These are phyloP conservation scores for Cheilosia variabilis DNA, from an alignment of 2,888 invertebrate species.

Conservation along the genomic window DNA sequence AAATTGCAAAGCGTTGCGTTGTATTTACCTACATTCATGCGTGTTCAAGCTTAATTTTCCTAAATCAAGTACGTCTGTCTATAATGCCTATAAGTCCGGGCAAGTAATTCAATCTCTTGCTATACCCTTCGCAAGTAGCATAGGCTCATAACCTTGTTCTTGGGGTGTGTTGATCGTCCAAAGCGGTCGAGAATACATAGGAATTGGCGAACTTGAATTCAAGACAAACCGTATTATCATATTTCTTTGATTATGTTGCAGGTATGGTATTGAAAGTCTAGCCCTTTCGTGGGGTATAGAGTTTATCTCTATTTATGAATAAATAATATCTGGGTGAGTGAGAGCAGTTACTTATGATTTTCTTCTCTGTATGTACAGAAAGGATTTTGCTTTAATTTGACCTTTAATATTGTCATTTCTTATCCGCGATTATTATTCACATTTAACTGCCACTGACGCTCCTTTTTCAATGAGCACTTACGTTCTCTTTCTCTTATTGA, in stretches of 20 bases:
- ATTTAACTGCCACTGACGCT: not conserved
- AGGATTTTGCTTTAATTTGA: not conserved
- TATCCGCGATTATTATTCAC: no score
- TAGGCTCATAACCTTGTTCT: not conserved
- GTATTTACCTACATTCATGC: no score
- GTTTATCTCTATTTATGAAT: not conserved
- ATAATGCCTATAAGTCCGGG: no score
- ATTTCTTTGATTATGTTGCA: not conserved
- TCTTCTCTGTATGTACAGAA: no score
- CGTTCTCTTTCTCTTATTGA: not conserved
- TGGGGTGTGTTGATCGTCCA: constrained; percentile 12
- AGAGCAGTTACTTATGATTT: no score
- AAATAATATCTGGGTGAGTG: not conserved
- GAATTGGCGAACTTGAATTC: constrained; percentile 2
- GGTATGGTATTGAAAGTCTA: not conserved
- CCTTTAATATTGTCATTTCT: no score
- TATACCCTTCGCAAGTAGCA: not conserved
- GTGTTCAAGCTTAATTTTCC: not conserved
- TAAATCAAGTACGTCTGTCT: not conserved
- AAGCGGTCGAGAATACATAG: constrained; percentile 21
- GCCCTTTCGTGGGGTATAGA: not conserved
- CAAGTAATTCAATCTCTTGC: constrained; percentile 8
- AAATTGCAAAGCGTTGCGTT: no score
- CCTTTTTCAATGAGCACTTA: constrained; percentile 4
- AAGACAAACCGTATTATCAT: constrained; percentile 21